Evolutionary conservation across 2,113 vertebrate species (phyloP), one percentile per base, ranked within the genome.

Genomic region (Thymallus thymallus): DNA sequence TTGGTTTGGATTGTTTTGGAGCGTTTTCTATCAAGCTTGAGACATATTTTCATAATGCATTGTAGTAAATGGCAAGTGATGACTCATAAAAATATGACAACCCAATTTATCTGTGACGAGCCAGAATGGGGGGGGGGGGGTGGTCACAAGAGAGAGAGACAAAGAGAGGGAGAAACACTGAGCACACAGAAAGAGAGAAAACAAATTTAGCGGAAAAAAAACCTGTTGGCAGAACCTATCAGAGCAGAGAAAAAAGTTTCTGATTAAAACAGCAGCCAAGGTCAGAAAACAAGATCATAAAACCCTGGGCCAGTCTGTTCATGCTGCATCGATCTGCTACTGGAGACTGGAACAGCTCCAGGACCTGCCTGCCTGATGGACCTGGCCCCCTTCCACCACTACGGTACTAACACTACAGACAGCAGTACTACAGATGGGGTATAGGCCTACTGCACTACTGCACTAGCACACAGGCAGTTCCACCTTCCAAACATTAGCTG

Each of bases 211-310:
- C 24, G 3, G 35, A 41, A 56, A 70, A 46, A 46, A 70, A 46
- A 46, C 46, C 0, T 26, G 1, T 22, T 18, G 26, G 68, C 22
- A 55, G 5, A 30, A 14, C 45, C 12, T 23, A 24, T 22, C 20
- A 61, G 46, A n/a, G 46, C 0, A 6, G 30, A 29, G 22, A 18
- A 24, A 20, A 63, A 46, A 29, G 32, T 62, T 72, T 60, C 22
- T 48, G 74, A 76, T 62, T 65, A 10, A 64, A 65, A 56, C 68
- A 26, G 22, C 48, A 45, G 69, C 6, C 48, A 71, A 77, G 75
- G 69, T 77, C 75, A 77, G 20, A 48, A 41, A n/a, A 6, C 32
- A 32, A 24, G 18, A 77, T 64, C 26, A 76, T 35, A 60, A 65
- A 41, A 35, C 35, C 48, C 3, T 51, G 48, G 16, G 30, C 12